phyloP scores from a whole-genome alignment of 2,888 invertebrate genomes.

The Physocephala rufipes region DNA sequence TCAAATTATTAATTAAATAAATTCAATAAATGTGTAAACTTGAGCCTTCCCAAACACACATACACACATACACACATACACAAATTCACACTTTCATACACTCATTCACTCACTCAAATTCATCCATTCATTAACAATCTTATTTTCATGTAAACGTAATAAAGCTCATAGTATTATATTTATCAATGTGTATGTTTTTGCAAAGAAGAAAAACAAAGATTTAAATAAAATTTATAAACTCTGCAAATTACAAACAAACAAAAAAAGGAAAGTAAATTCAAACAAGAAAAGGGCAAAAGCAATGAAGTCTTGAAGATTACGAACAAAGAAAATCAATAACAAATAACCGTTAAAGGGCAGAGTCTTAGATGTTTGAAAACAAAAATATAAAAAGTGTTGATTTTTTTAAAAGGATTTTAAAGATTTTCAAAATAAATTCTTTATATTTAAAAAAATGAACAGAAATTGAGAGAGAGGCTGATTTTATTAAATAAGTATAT shows the following conservation, averaged over 20 bases:
- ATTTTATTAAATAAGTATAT: not conserved
- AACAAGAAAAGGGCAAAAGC: not conserved
- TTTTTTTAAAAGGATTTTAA: not conserved
- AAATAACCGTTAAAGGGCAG: too few relatives aligned
- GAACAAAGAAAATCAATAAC: not conserved
- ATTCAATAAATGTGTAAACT: not conserved
- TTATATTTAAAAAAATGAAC: too few relatives aligned
- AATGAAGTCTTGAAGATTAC: not conserved
- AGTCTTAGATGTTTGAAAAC: not conserved
- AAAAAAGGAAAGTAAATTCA: not conserved
- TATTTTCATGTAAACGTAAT: slow-evolving; percentile 4
- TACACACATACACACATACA: slow-evolving; percentile 18
- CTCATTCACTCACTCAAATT: slow-evolving; percentile 10
- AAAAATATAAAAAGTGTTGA: not conserved
- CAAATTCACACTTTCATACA: slow-evolving; percentile 2
- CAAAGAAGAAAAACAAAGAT: slow-evolving; percentile 10
- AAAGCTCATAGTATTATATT: too few relatives aligned
- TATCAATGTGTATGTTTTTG: not conserved
- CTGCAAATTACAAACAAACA: not conserved
- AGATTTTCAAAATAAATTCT: too few relatives aligned
- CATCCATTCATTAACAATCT: too few relatives aligned
- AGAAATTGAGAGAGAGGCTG: not conserved
- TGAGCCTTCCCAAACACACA: slow-evolving; percentile 9
- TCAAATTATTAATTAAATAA: slow-evolving; percentile 29
- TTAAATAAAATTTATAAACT: not conserved